phyloP scores from a whole-genome alignment of 2,797 vertebrate genomes.

The Enteromius thamalakanensis region DNA sequence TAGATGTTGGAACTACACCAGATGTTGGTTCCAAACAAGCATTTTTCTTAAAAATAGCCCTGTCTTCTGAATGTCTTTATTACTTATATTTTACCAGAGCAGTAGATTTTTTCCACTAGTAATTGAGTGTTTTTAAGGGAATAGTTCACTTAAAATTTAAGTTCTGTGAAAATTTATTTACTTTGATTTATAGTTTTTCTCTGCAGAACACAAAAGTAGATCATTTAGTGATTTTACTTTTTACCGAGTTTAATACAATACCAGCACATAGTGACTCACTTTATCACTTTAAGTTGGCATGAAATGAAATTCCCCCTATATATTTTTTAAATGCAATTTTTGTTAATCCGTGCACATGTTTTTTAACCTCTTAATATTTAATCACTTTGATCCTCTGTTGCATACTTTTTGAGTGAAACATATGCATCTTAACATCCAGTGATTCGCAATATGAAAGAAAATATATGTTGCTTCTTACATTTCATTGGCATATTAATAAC shows the following conservation, averaged over 20 bases:
- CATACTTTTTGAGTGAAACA: background rate
- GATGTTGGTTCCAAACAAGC: background rate
- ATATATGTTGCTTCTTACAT: background rate
- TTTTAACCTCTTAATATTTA: background rate
- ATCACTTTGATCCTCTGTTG: background rate
- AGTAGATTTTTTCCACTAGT: background rate
- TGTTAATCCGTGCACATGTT: background rate
- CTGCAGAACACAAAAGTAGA: background rate
- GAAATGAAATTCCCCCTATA: background rate
- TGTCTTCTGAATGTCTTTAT: slow-evolving; percentile 1
- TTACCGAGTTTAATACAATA: background rate
- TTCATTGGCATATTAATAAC: background rate
- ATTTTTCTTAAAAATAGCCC: background rate
- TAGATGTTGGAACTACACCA: background rate
- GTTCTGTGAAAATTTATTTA: background rate
- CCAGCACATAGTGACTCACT: background rate
- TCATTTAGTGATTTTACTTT: background rate
- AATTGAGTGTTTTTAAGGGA: background rate
- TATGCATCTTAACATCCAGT: background rate
- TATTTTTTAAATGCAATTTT: background rate
- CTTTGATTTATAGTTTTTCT: background rate
- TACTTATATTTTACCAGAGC: background rate
- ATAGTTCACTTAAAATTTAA: background rate
- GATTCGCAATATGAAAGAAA: background rate
- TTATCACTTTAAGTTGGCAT: background rate